These are phyloP conservation scores for Sceloporus tristichus DNA, from an alignment of 2,113 vertebrate species.

Conservation along the genomic window DNA sequence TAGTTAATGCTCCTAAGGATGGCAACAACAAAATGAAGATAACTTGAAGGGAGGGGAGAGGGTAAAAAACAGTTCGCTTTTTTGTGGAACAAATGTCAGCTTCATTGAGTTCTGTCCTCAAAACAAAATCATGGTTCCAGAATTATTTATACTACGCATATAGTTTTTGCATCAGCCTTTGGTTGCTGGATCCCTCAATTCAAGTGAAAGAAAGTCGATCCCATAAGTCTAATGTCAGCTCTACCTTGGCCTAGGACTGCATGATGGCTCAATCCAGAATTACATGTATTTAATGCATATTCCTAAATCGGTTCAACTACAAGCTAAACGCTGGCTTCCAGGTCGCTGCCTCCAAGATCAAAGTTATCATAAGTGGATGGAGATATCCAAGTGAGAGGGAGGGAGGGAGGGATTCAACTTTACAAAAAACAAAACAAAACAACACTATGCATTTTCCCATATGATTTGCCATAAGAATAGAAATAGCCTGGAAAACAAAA, in stretches of 20 bases:
- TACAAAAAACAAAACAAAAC: not conserved
- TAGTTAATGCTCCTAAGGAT: not conserved
- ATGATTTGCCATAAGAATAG: constrained; percentile 32
- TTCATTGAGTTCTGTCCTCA: not conserved
- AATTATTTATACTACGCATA: not conserved
- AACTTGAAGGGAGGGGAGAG: not conserved
- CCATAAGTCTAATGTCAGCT: not conserved
- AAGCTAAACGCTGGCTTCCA: not conserved
- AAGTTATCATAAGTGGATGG: not conserved
- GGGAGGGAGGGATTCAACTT: not conserved
- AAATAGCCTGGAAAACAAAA: constrained; percentile 7
- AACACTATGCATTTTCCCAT: not conserved
- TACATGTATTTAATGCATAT: not conserved
- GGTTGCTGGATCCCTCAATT: not conserved
- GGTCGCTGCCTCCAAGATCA: not conserved
- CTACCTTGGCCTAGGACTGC: not conserved
- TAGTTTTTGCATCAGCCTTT: not conserved
- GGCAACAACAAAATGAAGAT: not conserved
- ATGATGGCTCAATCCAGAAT: not conserved
- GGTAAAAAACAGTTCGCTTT: not conserved
- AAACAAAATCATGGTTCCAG: not conserved
- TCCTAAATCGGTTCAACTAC: constrained; percentile 15
- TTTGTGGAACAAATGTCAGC: not conserved
- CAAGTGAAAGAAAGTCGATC: not conserved
- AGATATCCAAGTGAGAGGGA: no score